Base-by-base conservation (phyloP, 2,113 vertebrate species). In the Chitala chitala region DNA sequence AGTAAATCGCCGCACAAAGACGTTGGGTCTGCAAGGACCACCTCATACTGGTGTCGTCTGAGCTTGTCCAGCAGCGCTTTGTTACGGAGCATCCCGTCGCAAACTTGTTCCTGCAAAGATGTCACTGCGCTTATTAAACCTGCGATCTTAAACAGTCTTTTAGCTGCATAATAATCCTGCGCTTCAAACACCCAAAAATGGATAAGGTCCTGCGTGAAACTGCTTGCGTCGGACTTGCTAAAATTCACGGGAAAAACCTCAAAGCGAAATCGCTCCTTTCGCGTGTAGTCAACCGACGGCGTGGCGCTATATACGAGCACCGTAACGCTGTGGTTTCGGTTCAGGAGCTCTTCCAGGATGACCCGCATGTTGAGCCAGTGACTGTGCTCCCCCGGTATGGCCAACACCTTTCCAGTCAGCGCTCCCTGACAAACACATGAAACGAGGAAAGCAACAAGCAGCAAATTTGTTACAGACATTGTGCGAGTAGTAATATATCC, bases 321-420 rank as follows among this genome's bases (percentile, higher is more conserved):
- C 0, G 86, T 93, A 59, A 93, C 78, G 0, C 51, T 84, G 77
- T 93, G 91, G 68, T 89, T 88, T 0, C 84, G 89, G 4, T 1
- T 72, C 20, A 80, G 79, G 20, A 94, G 69, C 66, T 88, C 88
- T 58, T 90, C 81, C 51, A 89, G 51, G 58, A 94, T 80, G 7
- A 69, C 53, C 42, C 88, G 87, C 81, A 92, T 84, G 5, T 94
- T 93, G 80, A 91, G 70, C 92, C 92, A 93, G 75, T 93, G 91
- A 51, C 92, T 94, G 76, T 83, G 89, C 79, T 93, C 91, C 0
- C 86, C 81, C 36, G 92, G 92, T 88, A 92, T 87, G 76, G 93
- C 84, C 75, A 93, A 69, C 71, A 94, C 79, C 0, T 90, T 91
- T 12, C 90, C 90, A 6, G 72, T 36, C 44, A 46, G 42, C 10